These are phyloP conservation scores for Taenioides sp. DNA, from an alignment of 2,797 vertebrate species.

Conservation along the genomic window DNA sequence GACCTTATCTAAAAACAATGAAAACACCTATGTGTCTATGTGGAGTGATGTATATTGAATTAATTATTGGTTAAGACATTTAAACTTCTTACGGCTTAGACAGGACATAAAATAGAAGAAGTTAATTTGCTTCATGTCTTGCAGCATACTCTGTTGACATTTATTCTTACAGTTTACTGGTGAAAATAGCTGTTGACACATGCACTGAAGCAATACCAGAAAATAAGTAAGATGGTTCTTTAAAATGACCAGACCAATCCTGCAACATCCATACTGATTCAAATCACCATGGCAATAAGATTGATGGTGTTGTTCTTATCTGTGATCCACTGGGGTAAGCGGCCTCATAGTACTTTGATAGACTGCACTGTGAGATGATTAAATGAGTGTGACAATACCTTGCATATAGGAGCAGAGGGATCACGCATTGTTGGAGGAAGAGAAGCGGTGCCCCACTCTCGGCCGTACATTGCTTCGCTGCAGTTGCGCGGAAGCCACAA, in stretches of 20 bases:
- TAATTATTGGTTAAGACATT: background rate
- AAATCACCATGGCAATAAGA: background rate
- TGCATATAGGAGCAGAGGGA: background rate
- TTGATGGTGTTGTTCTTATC: background rate
- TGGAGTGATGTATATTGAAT: background rate
- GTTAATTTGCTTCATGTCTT: background rate
- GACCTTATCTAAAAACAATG: no score
- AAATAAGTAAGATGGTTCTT: background rate
- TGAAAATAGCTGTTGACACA: background rate
- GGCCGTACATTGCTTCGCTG: constrained; percentile 70
- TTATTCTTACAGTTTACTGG: background rate
- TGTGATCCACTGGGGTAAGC: constrained; percentile 1
- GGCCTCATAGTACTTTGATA: background rate
- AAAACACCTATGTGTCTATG: background rate
- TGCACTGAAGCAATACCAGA: background rate
- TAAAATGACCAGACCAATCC: background rate
- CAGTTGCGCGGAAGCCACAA: constrained; percentile 29
- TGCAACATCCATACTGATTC: background rate
- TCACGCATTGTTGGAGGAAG: constrained; percentile 5
- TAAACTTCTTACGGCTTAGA: background rate
- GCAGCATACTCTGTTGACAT: constrained; percentile 5
- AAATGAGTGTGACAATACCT: background rate
- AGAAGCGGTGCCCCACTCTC: constrained; percentile 4
- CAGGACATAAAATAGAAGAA: background rate
- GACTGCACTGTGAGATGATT: background rate